These are phyloP conservation scores for Nesospiza acunhae DNA, from an alignment of 2,113 vertebrate genomes.

Conservation along the genomic window DNA sequence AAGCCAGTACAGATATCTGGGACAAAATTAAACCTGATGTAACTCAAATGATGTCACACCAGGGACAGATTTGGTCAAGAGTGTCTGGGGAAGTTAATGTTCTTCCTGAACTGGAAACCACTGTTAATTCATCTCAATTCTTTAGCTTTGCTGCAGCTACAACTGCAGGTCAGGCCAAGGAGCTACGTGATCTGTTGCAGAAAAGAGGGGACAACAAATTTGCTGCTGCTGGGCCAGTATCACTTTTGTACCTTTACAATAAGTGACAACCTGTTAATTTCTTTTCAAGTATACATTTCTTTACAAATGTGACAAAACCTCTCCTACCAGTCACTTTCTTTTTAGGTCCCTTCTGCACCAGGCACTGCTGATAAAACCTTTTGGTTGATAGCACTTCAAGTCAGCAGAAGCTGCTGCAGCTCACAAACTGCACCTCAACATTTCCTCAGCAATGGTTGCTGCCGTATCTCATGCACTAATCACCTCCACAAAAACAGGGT, in stretches of 20 bases:
- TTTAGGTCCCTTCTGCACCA: neutral
- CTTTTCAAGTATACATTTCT: neutral
- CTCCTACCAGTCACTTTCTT: neutral
- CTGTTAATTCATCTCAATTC: neutral
- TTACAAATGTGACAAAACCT: neutral
- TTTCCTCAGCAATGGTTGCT: neutral
- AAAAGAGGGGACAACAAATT: neutral
- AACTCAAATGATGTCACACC: neutral
- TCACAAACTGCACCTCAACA: neutral
- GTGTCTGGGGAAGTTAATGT: neutral
- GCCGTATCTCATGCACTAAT: neutral
- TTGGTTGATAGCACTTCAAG: neutral
- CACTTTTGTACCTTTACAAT: neutral
- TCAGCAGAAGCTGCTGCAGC: neutral
- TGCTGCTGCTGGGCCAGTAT: neutral
- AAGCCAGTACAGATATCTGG: neutral
- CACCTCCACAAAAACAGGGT: neutral
- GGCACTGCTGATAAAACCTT: neutral
- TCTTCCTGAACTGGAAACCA: neutral
- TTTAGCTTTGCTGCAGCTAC: neutral
- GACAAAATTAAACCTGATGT: conserved; percentile 8
- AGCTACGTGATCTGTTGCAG: neutral
- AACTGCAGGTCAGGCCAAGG: neutral
- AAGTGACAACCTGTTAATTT: neutral
- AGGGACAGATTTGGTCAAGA: neutral